These are phyloP conservation scores for Drosophila merina DNA, from an alignment of 2,888 invertebrate genomes.

Conservation along the genomic window DNA sequence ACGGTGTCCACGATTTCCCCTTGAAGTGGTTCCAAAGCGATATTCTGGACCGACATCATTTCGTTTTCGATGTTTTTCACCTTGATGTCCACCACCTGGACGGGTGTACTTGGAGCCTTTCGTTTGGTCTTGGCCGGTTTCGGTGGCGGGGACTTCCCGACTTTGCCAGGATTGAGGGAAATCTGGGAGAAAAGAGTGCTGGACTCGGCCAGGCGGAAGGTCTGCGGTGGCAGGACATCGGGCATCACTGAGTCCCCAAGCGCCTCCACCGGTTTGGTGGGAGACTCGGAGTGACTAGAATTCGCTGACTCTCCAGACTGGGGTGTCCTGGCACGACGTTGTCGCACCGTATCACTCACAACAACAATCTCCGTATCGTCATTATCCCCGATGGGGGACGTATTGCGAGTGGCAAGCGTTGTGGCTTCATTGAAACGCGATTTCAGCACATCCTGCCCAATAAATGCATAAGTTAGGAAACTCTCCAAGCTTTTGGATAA, in stretches of 20 bases:
- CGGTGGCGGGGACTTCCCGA: conserved; percentile 36
- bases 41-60: conserved; percentile 85
- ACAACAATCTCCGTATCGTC: conserved; percentile 86
- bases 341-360: conserved; percentile 87
- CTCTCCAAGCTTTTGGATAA: conserved; percentile 24
- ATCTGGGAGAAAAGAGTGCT: conserved; percentile 89
- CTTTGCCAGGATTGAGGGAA: conserved; percentile 84
- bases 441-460: conserved; percentile 73
- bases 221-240: conserved; percentile 85
- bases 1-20: conserved; percentile 85
- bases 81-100: conserved; percentile 88
- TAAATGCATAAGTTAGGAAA: conserved; percentile 49
- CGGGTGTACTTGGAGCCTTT: conserved; percentile 67
- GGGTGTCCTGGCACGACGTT: conserved; percentile 84
- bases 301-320: conserved; percentile 70
- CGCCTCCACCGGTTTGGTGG: conserved; percentile 19
- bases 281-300: conserved; percentile 52
- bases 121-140: conserved; percentile 74
- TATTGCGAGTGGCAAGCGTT: conserved; percentile 49
- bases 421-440: conserved; percentile 66
- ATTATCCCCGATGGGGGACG: conserved; percentile 50
- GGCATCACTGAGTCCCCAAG: conserved; percentile 82
- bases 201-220: conserved; percentile 88
- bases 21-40: conserved; percentile 78
- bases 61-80: conserved; percentile 89